phyloP scores from a whole-genome alignment of 2,888 invertebrate species.

The Anticlea derivata region DNA sequence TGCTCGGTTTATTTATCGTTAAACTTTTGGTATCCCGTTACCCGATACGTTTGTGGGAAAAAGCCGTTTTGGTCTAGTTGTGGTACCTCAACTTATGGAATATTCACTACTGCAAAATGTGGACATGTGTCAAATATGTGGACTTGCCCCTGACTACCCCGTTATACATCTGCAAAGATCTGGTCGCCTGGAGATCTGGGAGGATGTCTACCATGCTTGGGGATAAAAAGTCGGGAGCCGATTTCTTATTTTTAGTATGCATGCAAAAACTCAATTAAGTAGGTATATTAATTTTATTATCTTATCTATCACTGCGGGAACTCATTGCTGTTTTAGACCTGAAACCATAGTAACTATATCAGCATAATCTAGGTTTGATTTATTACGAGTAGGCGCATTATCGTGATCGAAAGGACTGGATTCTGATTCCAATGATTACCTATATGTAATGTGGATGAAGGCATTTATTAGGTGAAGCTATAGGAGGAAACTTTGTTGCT shows the following conservation, averaged over 20 bases:
- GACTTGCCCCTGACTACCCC: too few species aligned
- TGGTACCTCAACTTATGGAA: too few species aligned
- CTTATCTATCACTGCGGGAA: conserved; percentile 3
- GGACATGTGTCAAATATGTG: too few species aligned
- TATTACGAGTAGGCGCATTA: conserved; percentile 1
- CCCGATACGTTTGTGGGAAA: too few species aligned
- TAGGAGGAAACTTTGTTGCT: too few species aligned
- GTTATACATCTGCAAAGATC: too few species aligned
- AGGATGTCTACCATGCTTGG: too few species aligned
- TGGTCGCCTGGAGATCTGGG: too few species aligned
- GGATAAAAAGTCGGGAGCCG: too few species aligned
- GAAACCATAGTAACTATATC: conserved; percentile 1
- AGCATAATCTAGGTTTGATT: conserved; percentile 6
- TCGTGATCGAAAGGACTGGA: conserved; percentile 2
- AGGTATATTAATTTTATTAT: not conserved
- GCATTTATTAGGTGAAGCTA: conserved; percentile 31
- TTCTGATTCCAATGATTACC: conserved; percentile 21
- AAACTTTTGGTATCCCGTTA: not conserved
- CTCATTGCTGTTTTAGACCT: not conserved
- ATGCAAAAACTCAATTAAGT: conserved; percentile 9
- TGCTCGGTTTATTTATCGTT: not conserved
- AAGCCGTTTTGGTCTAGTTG: too few species aligned
- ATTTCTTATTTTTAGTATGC: too few species aligned
- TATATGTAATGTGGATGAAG: conserved; percentile 31
- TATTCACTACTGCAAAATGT: too few species aligned